Percentiles rank a stretch among this genome's conserved stretches.
phyloP scores from a whole-genome alignment of 23 tunicate genomes.

The Styela clava region DNA sequence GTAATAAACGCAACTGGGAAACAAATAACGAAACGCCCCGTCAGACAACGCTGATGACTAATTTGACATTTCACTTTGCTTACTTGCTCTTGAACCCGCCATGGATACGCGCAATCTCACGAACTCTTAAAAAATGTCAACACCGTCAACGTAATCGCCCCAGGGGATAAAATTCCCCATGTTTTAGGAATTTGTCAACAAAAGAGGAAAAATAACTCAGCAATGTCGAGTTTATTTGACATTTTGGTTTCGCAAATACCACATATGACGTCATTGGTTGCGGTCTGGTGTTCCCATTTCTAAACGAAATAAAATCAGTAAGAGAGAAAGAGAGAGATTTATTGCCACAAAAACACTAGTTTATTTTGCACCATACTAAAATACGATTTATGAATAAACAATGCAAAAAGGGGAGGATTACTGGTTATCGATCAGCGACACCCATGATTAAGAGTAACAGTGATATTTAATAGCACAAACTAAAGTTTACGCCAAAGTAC shows the following conservation, averaged over 20 bases:
- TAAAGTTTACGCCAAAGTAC: too few relatives aligned
- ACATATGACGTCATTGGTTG: not conserved
- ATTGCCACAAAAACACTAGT: too few relatives aligned
- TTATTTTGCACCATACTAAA: too few relatives aligned
- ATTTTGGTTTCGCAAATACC: not conserved
- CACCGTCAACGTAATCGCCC: not conserved
- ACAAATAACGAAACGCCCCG: too few relatives aligned
- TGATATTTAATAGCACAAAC: too few relatives aligned
- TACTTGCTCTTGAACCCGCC: not conserved
- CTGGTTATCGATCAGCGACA: too few relatives aligned
- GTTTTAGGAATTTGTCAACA: not conserved
- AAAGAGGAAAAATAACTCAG: not conserved
- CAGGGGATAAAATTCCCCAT: not conserved
- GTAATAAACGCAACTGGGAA: too few relatives aligned
- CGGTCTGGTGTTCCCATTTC: not conserved
- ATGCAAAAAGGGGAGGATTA: too few relatives aligned
- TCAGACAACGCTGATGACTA: not conserved
- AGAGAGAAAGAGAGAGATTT: too few relatives aligned
- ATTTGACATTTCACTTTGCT: not conserved
- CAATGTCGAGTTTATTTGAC: not conserved
- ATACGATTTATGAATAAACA: too few relatives aligned
- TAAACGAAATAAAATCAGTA: too few relatives aligned
- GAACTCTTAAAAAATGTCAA: not conserved
- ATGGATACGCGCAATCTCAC: not conserved
- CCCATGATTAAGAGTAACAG: too few relatives aligned